Conservation (phyloP, 2,113 vertebrate species). For the Neopipo cinnamomea region DNA sequence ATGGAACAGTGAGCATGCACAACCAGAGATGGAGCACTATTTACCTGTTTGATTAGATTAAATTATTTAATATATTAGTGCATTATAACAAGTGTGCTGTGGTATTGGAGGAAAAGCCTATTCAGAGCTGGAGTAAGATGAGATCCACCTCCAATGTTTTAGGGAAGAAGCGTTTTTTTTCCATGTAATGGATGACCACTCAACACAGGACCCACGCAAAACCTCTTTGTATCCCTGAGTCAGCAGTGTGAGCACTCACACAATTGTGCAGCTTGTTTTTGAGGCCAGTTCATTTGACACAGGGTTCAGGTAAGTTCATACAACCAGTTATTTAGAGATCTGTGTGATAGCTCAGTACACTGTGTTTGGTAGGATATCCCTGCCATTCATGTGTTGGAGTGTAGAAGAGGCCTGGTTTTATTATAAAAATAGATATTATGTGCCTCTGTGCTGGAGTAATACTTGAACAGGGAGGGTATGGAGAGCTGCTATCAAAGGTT, state of each 20-base stretch:
- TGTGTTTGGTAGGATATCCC: background rate
- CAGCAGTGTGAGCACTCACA: background rate
- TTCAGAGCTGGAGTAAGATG: background rate
- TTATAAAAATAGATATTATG: background rate
- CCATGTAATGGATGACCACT: background rate
- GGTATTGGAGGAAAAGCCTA: background rate
- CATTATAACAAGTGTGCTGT: background rate
- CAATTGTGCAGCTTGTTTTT: background rate
- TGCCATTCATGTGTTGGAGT: background rate
- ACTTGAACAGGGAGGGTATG: background rate
- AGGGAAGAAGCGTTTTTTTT: background rate
- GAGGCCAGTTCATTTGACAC: background rate
- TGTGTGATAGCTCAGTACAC: background rate
- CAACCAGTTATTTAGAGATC: background rate
- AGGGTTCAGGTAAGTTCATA: background rate
- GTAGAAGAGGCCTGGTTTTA: background rate
- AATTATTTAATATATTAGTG: background rate
- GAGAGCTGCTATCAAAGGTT: background rate
- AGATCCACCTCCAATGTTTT: background rate
- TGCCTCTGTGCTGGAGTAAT: background rate
- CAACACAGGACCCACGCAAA: background rate
- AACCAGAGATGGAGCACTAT: background rate
- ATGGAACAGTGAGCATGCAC: background rate
- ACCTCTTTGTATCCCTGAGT: background rate
- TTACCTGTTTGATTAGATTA: slow-evolving; percentile 34